These are phyloP conservation scores for Campoplex capitator DNA, from an alignment of 2,888 invertebrate genomes.

Conservation along the genomic window DNA sequence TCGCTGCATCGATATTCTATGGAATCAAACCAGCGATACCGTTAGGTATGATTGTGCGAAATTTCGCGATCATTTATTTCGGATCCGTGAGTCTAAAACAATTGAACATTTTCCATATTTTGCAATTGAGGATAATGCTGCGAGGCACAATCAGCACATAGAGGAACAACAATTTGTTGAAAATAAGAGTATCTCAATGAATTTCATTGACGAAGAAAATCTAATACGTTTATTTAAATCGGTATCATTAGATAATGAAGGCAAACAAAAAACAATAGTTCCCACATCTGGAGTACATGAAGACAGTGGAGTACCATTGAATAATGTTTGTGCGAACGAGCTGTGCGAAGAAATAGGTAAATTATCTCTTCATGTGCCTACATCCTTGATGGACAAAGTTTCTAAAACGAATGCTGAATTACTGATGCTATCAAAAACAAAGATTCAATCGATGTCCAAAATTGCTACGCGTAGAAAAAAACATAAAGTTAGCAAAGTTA, in stretches of 20 bases:
- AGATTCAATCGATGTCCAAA: neutral
- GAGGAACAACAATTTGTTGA: too few species aligned
- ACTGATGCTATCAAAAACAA: neutral
- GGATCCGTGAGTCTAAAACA: constrained; percentile 17
- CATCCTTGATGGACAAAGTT: too few species aligned
- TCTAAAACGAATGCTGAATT: too few species aligned
- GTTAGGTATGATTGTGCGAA: constrained; percentile 7
- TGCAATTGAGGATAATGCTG: neutral
- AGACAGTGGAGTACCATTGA: neutral
- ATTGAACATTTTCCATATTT: constrained; percentile 40
- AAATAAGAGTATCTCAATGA: too few species aligned
- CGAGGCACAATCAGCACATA: neutral
- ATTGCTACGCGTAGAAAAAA: neutral
- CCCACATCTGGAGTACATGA: neutral
- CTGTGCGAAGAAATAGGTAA: too few species aligned
- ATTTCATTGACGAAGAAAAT: too few species aligned
- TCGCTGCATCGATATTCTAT: constrained; percentile 44
- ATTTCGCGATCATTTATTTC: constrained; percentile 42
- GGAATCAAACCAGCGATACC: constrained; percentile 29
- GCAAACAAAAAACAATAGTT: too few species aligned
- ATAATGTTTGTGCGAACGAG: too few species aligned
- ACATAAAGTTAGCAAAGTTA: neutral
- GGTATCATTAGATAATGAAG: too few species aligned
- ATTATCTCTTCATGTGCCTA: too few species aligned
- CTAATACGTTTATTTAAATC: too few species aligned